Base-by-base conservation (phyloP, 2,888 invertebrate species). In the Ennomos erosarius region DNA sequence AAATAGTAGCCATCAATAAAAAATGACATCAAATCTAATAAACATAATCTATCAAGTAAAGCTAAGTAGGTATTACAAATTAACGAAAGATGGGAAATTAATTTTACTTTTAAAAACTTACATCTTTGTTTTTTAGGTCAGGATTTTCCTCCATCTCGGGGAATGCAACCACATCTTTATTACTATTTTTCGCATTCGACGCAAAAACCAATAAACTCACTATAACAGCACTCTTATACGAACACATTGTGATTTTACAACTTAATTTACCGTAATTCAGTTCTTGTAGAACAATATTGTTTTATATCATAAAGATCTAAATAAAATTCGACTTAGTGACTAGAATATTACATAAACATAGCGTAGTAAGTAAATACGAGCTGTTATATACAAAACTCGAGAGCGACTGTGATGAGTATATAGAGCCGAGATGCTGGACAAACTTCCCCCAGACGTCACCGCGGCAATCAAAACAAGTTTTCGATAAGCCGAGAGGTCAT, bases 61-160 rank as follows among this genome's bases (percentile, higher is more conserved):
- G n/a, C n/a, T n/a, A n/a, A n/a, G n/a, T n/a, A n/a, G n/a, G n/a
- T n/a, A n/a, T n/a, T n/a, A n/a, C n/a, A n/a, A n/a, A n/a, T n/a
- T n/a, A n/a, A n/a, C n/a, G n/a, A n/a, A n/a, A n/a, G n/a, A n/a
- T n/a, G n/a, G n/a, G n/a, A n/a, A n/a, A n/a, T n/a, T n/a, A n/a
- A n/a, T n/a, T n/a, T n/a, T n/a, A n/a, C n/a, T 26, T 26, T 16
- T 39, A 38, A 4, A 37, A 53, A 77, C 79, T 80, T 69, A 90
- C 91, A 63, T 90, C 83, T 79, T 85, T 88, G 69, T 90, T 90
- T 63, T 74, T 77, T 64, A 78, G 54, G 55, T 71, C 76, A 0
- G 71, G 67, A 64, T 90, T 81, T 74, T 90, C 91, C 68, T 90
- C 90, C 6, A 67, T 40, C 70, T 91, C 91, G 12, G 90, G 91